Conservation (phyloP, 1,140 invertebrate genomes). For the Panonychus citri region DNA sequence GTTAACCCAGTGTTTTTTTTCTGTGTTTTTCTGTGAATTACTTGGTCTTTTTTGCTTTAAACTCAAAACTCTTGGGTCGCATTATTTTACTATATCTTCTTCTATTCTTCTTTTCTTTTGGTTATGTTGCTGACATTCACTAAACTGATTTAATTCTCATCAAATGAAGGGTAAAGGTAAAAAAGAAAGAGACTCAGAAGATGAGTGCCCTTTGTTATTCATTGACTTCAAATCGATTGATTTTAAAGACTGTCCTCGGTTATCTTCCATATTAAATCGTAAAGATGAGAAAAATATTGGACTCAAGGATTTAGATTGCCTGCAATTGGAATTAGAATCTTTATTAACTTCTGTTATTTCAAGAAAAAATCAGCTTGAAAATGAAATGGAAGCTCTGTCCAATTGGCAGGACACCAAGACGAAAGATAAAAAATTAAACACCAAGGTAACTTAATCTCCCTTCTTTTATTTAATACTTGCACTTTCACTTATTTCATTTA, state of each 20-base stretch:
- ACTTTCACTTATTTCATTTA: too few species aligned
- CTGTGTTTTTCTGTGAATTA: too few species aligned
- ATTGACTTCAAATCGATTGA: slow-evolving; percentile 24
- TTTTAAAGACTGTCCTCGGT: slow-evolving; percentile 22
- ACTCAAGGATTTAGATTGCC: slow-evolving; percentile 54
- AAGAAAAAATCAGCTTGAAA: slow-evolving; percentile 43
- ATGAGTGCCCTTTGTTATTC: slow-evolving; percentile 23
- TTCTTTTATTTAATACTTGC: too few species aligned
- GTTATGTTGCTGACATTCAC: too few species aligned
- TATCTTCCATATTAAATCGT: slow-evolving; percentile 25
- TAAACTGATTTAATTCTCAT: too few species aligned
- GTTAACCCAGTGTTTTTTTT: too few species aligned
- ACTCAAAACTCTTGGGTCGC: too few species aligned
- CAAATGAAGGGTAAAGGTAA: slow-evolving; percentile 15
- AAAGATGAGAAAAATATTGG: slow-evolving; percentile 35
- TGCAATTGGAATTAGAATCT: slow-evolving; percentile 68
- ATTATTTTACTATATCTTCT: too few species aligned
- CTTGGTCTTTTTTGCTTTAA: too few species aligned
- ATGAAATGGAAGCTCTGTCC: slow-evolving; percentile 28
- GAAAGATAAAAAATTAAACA: background rate
- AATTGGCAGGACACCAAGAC: slow-evolving; percentile 2
- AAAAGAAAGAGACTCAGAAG: slow-evolving; percentile 6
- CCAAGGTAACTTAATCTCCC: background rate
- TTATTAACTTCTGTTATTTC: slow-evolving; percentile 54
- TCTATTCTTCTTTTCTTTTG: too few species aligned